A percentile compares a stretch with the other conserved stretches of the same genome.
Conservation (phyloP, 2,888 invertebrate species). For the Orthonychiurus folsomi region DNA sequence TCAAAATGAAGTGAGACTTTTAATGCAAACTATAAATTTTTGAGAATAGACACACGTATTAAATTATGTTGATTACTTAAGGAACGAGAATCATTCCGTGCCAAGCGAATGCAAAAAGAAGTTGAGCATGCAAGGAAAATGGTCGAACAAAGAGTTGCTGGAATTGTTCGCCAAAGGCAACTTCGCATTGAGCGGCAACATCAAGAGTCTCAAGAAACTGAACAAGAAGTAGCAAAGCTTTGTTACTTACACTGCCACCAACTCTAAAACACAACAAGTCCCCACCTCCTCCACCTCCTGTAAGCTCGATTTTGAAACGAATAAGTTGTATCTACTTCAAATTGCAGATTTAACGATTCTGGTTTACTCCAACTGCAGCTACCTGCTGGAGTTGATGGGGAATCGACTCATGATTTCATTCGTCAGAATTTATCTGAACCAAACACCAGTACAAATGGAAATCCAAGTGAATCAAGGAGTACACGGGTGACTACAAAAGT, state of each 20-base stretch:
- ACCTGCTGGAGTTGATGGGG: too few relatives aligned
- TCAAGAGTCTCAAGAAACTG: constrained; percentile 43
- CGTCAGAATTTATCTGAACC: too few relatives aligned
- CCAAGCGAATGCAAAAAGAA: constrained; percentile 39
- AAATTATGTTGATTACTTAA: not conserved
- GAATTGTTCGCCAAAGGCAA: constrained; percentile 37
- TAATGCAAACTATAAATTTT: not conserved
- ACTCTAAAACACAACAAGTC: constrained; percentile 25
- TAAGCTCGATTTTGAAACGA: constrained; percentile 43
- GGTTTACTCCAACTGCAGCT: too few relatives aligned
- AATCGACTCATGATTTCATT: too few relatives aligned
- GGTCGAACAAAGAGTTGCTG: constrained; percentile 38
- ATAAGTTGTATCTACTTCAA: not conserved
- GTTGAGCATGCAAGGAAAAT: constrained; percentile 40
- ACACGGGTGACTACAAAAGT: not conserved
- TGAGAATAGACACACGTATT: not conserved
- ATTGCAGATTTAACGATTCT: too few relatives aligned
- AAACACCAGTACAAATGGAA: not conserved
- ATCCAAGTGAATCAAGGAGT: constrained; percentile 2
- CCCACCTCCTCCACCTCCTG: constrained; percentile 55
- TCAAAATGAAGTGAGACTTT: not conserved
- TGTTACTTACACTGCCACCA: too few relatives aligned
- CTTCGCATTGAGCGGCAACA: constrained; percentile 40
- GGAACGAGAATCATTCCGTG: constrained; percentile 24
- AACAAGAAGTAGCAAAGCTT: constrained; percentile 41